A percentile compares a stretch with the other conserved stretches of the same genome.
phyloP scores from a whole-genome alignment of 92 coral and sea anemone genomes.

The Desmophyllum pertusum region DNA sequence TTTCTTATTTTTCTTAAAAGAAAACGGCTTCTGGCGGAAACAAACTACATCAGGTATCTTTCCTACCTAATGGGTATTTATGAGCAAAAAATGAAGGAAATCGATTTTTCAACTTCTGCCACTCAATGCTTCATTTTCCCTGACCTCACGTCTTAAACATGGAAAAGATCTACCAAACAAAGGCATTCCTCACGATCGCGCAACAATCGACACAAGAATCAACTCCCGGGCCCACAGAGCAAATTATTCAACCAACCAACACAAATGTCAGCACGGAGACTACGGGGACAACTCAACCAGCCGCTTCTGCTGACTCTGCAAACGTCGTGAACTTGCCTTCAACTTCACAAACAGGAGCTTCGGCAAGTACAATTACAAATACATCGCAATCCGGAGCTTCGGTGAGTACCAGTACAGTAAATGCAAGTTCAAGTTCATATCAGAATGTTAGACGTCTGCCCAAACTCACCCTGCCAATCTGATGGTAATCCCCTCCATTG shows the following conservation, averaged over 20 bases:
- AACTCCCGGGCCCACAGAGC: background rate
- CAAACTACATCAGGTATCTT: too few relatives aligned
- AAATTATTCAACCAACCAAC: background rate
- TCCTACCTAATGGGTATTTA: too few relatives aligned
- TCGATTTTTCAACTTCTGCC: too few relatives aligned
- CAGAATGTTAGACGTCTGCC: background rate
- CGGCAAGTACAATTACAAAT: background rate
- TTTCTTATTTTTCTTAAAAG: too few relatives aligned
- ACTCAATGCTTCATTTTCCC: too few relatives aligned
- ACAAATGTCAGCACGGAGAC: background rate
- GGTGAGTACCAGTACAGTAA: background rate
- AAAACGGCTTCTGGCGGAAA: too few relatives aligned
- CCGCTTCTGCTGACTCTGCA: background rate
- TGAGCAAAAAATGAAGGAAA: too few relatives aligned
- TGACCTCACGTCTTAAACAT: too few relatives aligned
- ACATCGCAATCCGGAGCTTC: constrained; percentile 5
- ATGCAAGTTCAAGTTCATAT: constrained; percentile 3
- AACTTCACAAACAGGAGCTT: constrained; percentile 2
- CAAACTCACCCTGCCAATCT: constrained; percentile 4
- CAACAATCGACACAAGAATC: background rate
- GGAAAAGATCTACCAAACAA: background rate
- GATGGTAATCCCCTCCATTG: constrained; percentile 40
- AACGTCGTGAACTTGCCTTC: too few relatives aligned
- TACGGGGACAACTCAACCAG: background rate
- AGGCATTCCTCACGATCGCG: background rate